A percentile compares a stretch with the other conserved stretches of the same genome.
phyloP scores from a whole-genome alignment of 2,113 vertebrate genomes.

The Sakesphorus luctuosus region DNA sequence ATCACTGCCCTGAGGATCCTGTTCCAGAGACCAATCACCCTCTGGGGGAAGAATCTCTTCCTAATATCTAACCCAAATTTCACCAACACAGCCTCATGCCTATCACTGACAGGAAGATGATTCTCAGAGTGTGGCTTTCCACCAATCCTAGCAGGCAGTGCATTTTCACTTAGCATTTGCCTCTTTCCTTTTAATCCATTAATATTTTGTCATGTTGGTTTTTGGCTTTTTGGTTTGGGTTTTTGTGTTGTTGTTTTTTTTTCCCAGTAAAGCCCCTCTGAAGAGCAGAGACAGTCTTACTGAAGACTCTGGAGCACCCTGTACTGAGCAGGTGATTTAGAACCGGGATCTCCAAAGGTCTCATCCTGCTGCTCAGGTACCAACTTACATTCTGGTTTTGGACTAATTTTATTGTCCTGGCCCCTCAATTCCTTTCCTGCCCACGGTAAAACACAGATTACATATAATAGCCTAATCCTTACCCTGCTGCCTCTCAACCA shows the following conservation, averaged over 20 bases:
- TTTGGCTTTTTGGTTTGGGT: too few species aligned
- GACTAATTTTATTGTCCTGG: neutral
- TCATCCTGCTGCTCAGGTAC: neutral
- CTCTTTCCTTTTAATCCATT: neutral
- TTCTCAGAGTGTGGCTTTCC: neutral
- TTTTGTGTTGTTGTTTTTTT: too few species aligned
- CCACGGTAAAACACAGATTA: neutral
- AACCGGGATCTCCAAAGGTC: neutral
- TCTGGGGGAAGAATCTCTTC: neutral
- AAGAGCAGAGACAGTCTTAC: neutral
- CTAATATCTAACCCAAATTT: neutral
- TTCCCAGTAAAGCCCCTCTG: neutral
- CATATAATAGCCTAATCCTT: neutral
- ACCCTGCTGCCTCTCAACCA: neutral
- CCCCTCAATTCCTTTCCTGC: neutral
- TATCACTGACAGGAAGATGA: neutral
- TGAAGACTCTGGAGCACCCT: neutral
- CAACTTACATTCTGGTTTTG: neutral
- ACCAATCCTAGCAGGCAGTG: rapidly evolving
- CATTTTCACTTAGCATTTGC: neutral
- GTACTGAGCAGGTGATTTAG: neutral
- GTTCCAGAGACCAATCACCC: neutral
- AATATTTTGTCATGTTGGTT: neutral
- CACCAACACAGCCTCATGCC: neutral
- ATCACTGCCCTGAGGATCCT: neutral